Conservation (phyloP, 2,888 invertebrate genomes). For the Callyntrura sp. region DNA sequence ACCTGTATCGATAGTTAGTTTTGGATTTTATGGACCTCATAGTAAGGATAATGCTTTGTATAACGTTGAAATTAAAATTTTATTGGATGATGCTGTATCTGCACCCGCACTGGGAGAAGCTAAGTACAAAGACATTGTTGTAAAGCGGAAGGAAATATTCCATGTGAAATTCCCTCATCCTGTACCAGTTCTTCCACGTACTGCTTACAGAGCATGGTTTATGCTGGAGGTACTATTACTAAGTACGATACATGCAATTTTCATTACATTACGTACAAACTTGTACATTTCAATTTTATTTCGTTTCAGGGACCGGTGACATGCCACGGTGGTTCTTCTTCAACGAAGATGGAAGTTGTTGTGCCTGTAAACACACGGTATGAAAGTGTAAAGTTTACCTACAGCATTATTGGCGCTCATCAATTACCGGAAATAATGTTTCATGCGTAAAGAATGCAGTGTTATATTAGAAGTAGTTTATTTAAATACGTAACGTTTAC, state of each 20-base stretch:
- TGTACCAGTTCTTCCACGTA: slow-evolving; percentile 69
- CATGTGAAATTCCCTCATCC: slow-evolving; percentile 78
- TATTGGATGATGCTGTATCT: slow-evolving; percentile 67
- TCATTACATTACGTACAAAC: too few relatives aligned
- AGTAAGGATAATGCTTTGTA: slow-evolving; percentile 73
- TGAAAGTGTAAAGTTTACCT: slow-evolving; percentile 70
- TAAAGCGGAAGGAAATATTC: slow-evolving; percentile 76
- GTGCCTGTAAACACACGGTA: slow-evolving; percentile 76
- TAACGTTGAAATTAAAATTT: slow-evolving; percentile 74
- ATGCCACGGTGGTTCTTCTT: slow-evolving; percentile 73
- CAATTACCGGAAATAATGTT: slow-evolving; percentile 81
- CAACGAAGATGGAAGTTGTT: slow-evolving; percentile 65
- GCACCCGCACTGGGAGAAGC: slow-evolving; percentile 69
- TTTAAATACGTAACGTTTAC: too few relatives aligned
- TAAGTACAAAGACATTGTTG: slow-evolving; percentile 48
- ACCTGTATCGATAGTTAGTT: slow-evolving; percentile 75
- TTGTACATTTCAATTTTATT: slow-evolving; percentile 31
- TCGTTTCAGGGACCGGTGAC: slow-evolving; percentile 75
- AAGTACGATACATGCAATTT: too few relatives aligned
- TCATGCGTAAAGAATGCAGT: slow-evolving; percentile 51
- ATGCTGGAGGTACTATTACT: slow-evolving; percentile 76
- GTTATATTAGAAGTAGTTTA: neutral
- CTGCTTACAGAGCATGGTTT: slow-evolving; percentile 78
- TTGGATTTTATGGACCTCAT: slow-evolving; percentile 79
- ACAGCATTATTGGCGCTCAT: slow-evolving; percentile 77